Conservation (phyloP, 1,140 invertebrate genomes). For the Leptopilina boulardi region DNA sequence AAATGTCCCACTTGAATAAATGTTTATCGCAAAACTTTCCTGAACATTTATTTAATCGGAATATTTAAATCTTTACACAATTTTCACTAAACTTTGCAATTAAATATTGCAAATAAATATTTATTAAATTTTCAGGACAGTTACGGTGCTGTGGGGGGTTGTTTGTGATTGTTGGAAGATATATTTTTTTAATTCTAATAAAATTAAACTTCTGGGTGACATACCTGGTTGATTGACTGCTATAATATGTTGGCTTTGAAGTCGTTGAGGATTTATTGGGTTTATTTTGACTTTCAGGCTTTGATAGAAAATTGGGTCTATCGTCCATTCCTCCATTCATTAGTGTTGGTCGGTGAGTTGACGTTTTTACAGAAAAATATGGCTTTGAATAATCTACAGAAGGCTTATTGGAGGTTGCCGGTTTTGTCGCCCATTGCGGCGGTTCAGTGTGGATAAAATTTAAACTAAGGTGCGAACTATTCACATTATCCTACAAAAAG, state of each 20-base stretch:
- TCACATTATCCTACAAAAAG: conserved; percentile 51
- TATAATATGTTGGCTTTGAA: conserved; percentile 52
- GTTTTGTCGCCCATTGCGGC: conserved; percentile 70
- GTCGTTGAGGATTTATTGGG: conserved; percentile 56
- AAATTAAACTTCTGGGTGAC: conserved; percentile 42
- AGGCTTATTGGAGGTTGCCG: conserved; percentile 56
- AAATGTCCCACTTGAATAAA: no score
- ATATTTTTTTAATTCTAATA: no score
- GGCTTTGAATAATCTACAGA: conserved; percentile 68
- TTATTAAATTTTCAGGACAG: no score
- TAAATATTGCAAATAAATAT: no score
- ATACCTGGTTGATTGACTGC: conserved; percentile 67
- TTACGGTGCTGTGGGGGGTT: no score
- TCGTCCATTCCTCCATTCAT: conserved; percentile 55
- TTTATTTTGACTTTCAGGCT: conserved; percentile 57
- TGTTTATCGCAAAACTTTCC: no score
- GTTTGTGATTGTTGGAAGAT: no score
- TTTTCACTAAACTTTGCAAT: no score
- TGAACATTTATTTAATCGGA: no score
- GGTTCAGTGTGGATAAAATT: conserved; percentile 70
- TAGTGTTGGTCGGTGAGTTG: conserved; percentile 59
- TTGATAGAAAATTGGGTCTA: conserved; percentile 68
- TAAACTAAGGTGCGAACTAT: conserved; percentile 52
- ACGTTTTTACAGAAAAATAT: conserved; percentile 67
- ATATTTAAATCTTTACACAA: no score